phyloP scores from a whole-genome alignment of 2,797 vertebrate species.

The Schizothorax lantsangensis region DNA sequence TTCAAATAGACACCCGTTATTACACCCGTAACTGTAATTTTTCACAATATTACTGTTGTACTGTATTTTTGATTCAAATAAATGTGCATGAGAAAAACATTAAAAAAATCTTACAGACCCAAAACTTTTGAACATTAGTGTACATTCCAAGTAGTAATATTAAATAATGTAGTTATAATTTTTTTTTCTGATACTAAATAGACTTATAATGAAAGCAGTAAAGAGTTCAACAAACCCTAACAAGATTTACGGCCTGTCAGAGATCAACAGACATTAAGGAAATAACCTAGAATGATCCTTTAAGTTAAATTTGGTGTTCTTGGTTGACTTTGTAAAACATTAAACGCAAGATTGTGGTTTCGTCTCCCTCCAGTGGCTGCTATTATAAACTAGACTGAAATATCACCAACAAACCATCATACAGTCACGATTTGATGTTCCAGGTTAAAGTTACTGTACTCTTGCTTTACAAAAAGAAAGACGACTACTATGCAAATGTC shows the following conservation, averaged over 20 bases:
- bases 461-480: background rate
- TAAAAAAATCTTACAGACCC: background rate
- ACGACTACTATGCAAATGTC: background rate
- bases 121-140: background rate
- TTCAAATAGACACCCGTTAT: too few species aligned
- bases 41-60: background rate
- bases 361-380: slow-evolving; percentile 57
- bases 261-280: background rate
- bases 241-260: background rate
- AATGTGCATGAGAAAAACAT: too few species aligned
- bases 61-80: background rate
- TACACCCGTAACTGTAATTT: too few species aligned
- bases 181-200: background rate
- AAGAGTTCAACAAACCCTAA: background rate
- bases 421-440: background rate
- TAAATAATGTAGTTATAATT: background rate
- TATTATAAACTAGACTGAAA: slow-evolving; percentile 18
- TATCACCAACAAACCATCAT: background rate
- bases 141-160: background rate
- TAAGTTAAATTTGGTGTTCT: background rate
- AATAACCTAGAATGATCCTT: background rate
- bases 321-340: background rate
- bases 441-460: background rate
- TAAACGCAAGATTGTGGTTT: slow-evolving; percentile 38
- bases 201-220: background rate